Base-by-base conservation (phyloP, 2,888 invertebrate species). In the Hypomecis punctinalis region DNA sequence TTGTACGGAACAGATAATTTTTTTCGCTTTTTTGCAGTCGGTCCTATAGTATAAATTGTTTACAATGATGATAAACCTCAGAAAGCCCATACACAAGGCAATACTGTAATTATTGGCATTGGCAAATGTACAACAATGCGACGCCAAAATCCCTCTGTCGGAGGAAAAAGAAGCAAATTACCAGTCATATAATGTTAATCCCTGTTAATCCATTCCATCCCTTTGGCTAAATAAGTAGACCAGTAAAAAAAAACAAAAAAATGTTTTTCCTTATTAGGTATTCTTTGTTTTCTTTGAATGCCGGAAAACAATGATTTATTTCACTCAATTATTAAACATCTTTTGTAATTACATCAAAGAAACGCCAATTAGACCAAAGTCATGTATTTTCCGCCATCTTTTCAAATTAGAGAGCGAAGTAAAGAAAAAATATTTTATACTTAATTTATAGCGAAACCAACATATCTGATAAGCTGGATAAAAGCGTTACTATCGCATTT, bases 381-480 rank as follows among this genome's bases (percentile, higher is more conserved):
- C n/a, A 42, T 49, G 59, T 23, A 47, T 63, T 63, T 49, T 48
- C 37, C 36, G 35, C 39, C 52, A 47, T 52, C 43, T 52, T 58
- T 48, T 57, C 13, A 52, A 63, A 52, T 63, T 58, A 59, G 58
- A 47, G 33, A 40, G 46, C 7, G 11, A 51, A 35, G 53, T 40
- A 11, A 36, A 13, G 13, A 11, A 39, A 58, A 57, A 51, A 49
- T 23, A 40, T 33, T 9, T 55, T 48, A 23, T 36, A 49, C 11
- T n/a, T 43, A 45, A 56, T 62, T 51, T 51, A 62, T 11, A 37
- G 35, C 48, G 9, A 40, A 8, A 36, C 48, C 5, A 40, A 40
- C 1, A 40, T 23, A 10, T 11, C 10, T 48, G 6, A n/a, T 10
- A 1, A 13, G 11, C 7, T 8, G 5, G 23, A 36, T 11, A 7